A percentile compares a stretch with the other conserved stretches of the same genome.
phyloP scores from a whole-genome alignment of 1,140 invertebrate genomes.

The Hirudo medicinalis region DNA sequence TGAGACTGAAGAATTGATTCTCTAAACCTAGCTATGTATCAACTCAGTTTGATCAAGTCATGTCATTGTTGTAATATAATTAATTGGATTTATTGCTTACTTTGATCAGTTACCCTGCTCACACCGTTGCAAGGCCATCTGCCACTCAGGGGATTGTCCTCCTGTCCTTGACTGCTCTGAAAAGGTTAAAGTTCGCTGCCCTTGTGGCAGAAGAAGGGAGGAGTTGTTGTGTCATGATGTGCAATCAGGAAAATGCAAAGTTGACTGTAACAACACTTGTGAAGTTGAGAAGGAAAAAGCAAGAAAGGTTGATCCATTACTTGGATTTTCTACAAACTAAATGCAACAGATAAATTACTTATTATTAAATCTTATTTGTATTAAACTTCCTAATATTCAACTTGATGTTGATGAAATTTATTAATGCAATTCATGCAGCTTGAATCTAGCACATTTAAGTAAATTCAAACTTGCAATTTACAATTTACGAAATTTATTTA shows the following conservation, averaged over 20 bases:
- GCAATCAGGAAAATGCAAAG: slow-evolving; percentile 24
- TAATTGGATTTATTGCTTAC: background rate
- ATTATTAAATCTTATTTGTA: background rate
- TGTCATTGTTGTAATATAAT: too few species aligned
- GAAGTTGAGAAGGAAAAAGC: slow-evolving; percentile 27
- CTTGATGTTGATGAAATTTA: too few species aligned
- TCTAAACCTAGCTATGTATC: too few species aligned
- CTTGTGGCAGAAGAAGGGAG: slow-evolving; percentile 62
- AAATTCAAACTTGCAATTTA: too few species aligned
- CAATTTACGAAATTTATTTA: too few species aligned
- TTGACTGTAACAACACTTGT: slow-evolving; percentile 38
- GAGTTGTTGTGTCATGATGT: slow-evolving; percentile 54
- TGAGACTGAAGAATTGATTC: too few species aligned
- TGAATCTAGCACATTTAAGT: too few species aligned
- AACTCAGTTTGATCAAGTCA: too few species aligned
- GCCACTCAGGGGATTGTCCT: slow-evolving; percentile 62
- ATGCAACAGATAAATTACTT: background rate
- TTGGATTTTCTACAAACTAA: slow-evolving; percentile 7
- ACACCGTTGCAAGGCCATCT: slow-evolving; percentile 60
- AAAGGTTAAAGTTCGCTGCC: slow-evolving; percentile 63
- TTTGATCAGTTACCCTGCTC: slow-evolving; percentile 45
- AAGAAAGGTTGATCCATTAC: slow-evolving; percentile 29
- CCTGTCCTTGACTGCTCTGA: slow-evolving; percentile 57
- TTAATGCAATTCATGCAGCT: too few species aligned
- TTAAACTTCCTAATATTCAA: background rate